Conservation (phyloP, 2,797 vertebrate species). For the Clarias pachynema region DNA sequence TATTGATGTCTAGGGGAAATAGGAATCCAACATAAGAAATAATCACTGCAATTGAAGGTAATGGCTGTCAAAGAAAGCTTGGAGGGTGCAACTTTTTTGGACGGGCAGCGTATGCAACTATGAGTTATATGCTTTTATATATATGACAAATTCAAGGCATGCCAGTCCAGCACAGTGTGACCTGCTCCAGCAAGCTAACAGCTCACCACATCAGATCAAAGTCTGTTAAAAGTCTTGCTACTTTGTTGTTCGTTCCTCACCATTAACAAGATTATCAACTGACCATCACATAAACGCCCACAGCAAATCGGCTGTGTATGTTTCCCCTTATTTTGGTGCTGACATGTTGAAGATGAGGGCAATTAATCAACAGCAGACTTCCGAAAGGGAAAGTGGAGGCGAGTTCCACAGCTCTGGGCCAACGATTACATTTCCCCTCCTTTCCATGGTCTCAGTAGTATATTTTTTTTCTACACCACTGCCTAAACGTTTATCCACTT, state of each 20-base stretch:
- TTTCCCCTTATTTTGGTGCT: background rate
- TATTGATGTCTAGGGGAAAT: too few species aligned
- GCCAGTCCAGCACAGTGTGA: background rate
- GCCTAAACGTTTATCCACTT: background rate
- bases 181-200: background rate
- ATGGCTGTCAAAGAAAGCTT: too few species aligned
- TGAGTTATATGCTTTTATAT: background rate
- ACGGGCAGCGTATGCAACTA: background rate
- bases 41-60: too few species aligned
- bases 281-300: constrained; percentile 33
- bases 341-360: background rate
- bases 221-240: background rate
- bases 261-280: constrained; percentile 52
- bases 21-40: too few species aligned
- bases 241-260: constrained; percentile 44
- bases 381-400: background rate
- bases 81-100: too few species aligned
- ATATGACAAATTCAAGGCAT: background rate
- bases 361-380: constrained; percentile 3
- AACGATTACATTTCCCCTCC: background rate
- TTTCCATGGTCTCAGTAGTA: background rate
- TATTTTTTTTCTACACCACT: background rate
- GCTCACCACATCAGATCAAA: constrained; percentile 9
- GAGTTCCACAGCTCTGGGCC: background rate
- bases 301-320: background rate